Percentiles rank a stretch among this genome's conserved stretches.
Evolutionary conservation across 1,140 invertebrate genomes (phyloP).

Genomic region (Aethina tumida): DNA sequence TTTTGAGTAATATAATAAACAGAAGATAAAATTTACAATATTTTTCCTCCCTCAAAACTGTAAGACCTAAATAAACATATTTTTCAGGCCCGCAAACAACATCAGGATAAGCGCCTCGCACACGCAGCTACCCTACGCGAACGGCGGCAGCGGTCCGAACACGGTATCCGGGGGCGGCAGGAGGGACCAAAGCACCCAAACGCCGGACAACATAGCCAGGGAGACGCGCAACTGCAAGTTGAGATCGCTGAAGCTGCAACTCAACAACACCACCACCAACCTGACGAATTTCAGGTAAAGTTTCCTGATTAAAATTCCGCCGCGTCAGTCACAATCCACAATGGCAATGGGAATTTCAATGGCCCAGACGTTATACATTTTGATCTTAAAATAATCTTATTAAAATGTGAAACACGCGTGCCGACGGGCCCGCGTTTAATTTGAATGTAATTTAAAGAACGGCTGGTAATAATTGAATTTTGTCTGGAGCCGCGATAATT

Average conservation of each 20-base stretch:
- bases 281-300: slow-evolving; percentile 52
- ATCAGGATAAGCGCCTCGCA: slow-evolving; percentile 40
- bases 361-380: no score
- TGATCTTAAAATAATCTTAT: no score
- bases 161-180: slow-evolving; percentile 29
- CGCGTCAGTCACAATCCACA: no score
- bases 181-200: slow-evolving; percentile 55
- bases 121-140: slow-evolving; percentile 47
- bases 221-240: slow-evolving; percentile 56
- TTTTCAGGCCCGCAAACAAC: slow-evolving; percentile 21
- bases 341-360: no score
- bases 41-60: no score
- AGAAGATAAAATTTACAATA: no score
- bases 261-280: slow-evolving; percentile 50
- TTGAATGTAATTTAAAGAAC: no score
- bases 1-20: no score
- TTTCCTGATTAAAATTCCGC: not conserved
- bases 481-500: no score
- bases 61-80: not conserved
- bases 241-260: slow-evolving; percentile 52
- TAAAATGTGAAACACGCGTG: no score
- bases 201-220: slow-evolving; percentile 53
- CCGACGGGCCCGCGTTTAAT: no score
- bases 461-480: no score
- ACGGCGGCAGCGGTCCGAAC: slow-evolving; percentile 37